phyloP scores from a whole-genome alignment of 2,113 vertebrate genomes.

The Gobiocypris rarus region DNA sequence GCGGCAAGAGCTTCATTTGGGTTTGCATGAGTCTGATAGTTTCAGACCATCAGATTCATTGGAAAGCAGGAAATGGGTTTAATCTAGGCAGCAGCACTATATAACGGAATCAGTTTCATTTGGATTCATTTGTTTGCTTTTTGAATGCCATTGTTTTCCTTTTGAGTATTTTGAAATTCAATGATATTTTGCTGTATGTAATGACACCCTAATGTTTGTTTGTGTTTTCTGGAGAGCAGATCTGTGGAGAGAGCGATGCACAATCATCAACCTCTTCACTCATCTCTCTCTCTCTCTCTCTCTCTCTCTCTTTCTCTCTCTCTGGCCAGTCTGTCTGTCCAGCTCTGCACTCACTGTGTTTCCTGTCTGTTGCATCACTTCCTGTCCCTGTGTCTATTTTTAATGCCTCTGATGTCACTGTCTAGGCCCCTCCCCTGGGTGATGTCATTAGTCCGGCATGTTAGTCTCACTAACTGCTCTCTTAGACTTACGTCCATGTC shows the following conservation, averaged over 20 bases:
- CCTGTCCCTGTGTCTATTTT: conserved; percentile 59
- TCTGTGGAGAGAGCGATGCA: conserved; percentile 34
- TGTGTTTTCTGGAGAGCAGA: conserved; percentile 26
- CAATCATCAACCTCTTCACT: conserved; percentile 30
- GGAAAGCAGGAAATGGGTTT: not conserved
- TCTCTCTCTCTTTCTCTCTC: conserved; percentile 21
- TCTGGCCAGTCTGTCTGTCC: conserved; percentile 51
- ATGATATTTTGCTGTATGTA: conserved; percentile 43
- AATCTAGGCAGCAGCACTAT: not conserved
- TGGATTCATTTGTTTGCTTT: conserved; percentile 10
- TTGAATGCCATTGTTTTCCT: conserved; percentile 13
- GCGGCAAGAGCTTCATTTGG: not conserved
- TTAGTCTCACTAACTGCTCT: conserved; percentile 41
- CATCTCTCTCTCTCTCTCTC: conserved; percentile 50
- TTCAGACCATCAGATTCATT: not conserved
- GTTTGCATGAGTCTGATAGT: conserved; percentile 47
- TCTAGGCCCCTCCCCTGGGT: conserved; percentile 35
- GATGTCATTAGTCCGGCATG: conserved; percentile 49
- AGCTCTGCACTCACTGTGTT: conserved; percentile 54
- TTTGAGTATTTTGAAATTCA: not conserved
- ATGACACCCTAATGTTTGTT: conserved; percentile 11
- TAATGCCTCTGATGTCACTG: conserved; percentile 26
- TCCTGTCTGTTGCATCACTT: conserved; percentile 60
- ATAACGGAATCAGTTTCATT: not conserved
- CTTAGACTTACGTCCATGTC: conserved; percentile 53